A percentile compares a stretch with the other conserved stretches of the same genome.
Evolutionary conservation across 2,888 invertebrate genomes (phyloP).

Genomic region (Euspilapteryx auroguttella): DNA sequence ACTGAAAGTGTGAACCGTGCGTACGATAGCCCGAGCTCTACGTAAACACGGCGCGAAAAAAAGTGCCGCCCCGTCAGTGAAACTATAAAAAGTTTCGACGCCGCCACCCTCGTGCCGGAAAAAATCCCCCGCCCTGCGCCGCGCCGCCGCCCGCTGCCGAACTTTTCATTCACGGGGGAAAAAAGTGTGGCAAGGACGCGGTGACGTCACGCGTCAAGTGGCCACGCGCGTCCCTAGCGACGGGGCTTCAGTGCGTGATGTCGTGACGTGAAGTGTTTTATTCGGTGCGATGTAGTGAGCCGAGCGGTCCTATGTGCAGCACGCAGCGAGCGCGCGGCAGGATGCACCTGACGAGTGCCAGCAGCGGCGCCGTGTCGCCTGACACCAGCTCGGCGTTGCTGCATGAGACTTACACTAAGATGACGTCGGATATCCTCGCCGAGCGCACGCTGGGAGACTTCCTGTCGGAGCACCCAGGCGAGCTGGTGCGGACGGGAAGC

Average conservation of each 20-base stretch:
- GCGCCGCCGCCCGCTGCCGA: slow-evolving; percentile 54
- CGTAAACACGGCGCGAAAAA: slow-evolving; percentile 37
- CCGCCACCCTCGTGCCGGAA: slow-evolving; percentile 44
- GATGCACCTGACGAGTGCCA: slow-evolving; percentile 57
- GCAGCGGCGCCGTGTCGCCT: slow-evolving; percentile 65
- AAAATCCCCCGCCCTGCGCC: slow-evolving; percentile 53
- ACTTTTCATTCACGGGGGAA: slow-evolving; percentile 66
- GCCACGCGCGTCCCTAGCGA: slow-evolving; percentile 56
- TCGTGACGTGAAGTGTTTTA: slow-evolving; percentile 20
- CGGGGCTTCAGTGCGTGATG: slow-evolving; percentile 18
- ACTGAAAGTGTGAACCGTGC: slow-evolving; percentile 38
- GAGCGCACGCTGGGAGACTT: slow-evolving; percentile 86
- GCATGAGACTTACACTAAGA: slow-evolving; percentile 83
- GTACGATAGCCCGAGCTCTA: slow-evolving; percentile 24
- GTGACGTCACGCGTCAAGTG: slow-evolving; percentile 59
- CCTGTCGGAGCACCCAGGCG: slow-evolving; percentile 88
- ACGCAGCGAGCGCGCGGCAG: slow-evolving; percentile 53
- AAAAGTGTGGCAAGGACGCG: slow-evolving; percentile 63
- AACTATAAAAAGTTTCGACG: slow-evolving; percentile 56
- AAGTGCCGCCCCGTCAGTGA: slow-evolving; percentile 57
- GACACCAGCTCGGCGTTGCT: slow-evolving; percentile 72
- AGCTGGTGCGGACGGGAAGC: slow-evolving; percentile 88
- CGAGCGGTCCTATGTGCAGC: slow-evolving; percentile 33
- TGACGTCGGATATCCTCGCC: slow-evolving; percentile 88
- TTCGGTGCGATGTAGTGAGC: slow-evolving; percentile 11